phyloP scores from a whole-genome alignment of 2,113 vertebrate species.

The Hippocampus zosterae region DNA sequence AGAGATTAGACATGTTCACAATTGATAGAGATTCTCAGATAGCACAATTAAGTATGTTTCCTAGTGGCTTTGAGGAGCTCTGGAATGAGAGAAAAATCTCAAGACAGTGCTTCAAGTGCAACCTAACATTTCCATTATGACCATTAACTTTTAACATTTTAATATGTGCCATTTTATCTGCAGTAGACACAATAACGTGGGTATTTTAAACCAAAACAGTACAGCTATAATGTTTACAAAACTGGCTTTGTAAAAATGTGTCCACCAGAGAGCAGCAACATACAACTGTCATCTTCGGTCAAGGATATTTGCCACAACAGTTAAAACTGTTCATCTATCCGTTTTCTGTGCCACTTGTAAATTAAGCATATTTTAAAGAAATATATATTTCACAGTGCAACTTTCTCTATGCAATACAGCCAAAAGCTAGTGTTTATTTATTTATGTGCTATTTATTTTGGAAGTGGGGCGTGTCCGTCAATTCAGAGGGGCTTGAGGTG shows the following conservation, averaged over 20 bases:
- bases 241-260: not conserved
- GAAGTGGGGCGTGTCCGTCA: too few relatives aligned
- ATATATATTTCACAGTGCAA: not conserved
- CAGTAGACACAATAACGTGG: not conserved
- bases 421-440: not conserved
- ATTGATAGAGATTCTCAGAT: not conserved
- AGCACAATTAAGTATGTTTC: not conserved
- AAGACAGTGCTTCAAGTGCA: not conserved
- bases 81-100: not conserved
- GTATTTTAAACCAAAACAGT: not conserved
- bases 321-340: not conserved
- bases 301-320: not conserved
- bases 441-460: not conserved
- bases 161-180: not conserved
- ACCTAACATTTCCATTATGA: too few relatives aligned
- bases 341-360: not conserved
- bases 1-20: too few relatives aligned
- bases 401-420: not conserved
- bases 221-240: not conserved
- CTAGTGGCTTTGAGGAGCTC: not conserved
- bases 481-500: too few relatives aligned
- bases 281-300: not conserved
- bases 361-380: not conserved
- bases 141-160: too few relatives aligned
- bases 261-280: conserved; percentile 63